These are phyloP conservation scores for Catostylus mosaicus DNA, from an alignment of 30 jellyfish, hydroid and myxozoan genomes.

Conservation along the genomic window DNA sequence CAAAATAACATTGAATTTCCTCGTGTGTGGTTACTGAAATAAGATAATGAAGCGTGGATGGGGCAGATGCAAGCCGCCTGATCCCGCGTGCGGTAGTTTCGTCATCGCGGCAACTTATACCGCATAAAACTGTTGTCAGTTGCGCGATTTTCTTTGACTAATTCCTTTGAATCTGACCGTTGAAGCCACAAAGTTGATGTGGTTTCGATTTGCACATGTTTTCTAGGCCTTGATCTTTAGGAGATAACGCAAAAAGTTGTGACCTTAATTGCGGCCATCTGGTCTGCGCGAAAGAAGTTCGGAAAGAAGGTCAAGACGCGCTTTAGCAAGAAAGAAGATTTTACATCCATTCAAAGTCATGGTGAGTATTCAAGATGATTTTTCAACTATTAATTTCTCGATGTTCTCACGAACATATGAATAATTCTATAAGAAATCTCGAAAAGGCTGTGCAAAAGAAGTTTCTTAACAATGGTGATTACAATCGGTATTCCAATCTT, in stretches of 20 bases:
- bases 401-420: too few relatives aligned
- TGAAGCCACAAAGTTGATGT: slow-evolving; percentile 21
- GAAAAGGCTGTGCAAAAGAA: too few relatives aligned
- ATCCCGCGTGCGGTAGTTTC: not conserved
- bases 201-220: slow-evolving; percentile 18
- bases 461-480: too few relatives aligned
- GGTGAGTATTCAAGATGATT: not conserved
- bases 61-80: not conserved
- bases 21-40: not conserved
- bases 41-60: not conserved
- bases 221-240: slow-evolving; percentile 13
- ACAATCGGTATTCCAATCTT: too few relatives aligned
- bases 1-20: not conserved
- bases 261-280: slow-evolving; percentile 38
- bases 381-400: too few relatives aligned
- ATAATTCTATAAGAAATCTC: too few relatives aligned
- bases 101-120: not conserved
- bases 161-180: slow-evolving; percentile 24
- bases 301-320: not conserved
- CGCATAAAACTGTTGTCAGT: not conserved
- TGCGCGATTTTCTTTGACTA: slow-evolving; percentile 4
- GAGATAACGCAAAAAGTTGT: not conserved
- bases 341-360: not conserved
- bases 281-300: slow-evolving; percentile 10
- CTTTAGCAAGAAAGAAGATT: not conserved